phyloP scores from a whole-genome alignment of 2,797 vertebrate species.

The Lagocephalus sceleratus region DNA sequence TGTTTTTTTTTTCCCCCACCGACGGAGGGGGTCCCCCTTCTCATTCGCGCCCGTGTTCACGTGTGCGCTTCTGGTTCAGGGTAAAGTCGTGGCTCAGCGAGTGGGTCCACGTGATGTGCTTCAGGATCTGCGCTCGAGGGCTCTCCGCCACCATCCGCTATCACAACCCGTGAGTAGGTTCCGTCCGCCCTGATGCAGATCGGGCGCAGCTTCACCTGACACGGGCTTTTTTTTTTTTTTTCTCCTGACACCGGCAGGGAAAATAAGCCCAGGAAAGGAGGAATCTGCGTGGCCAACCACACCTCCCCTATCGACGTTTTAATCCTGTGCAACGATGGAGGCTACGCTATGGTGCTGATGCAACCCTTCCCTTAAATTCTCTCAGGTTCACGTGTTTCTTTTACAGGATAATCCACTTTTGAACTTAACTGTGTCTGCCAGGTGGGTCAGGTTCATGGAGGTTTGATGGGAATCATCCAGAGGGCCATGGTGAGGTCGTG shows the following conservation, averaged over 20 bases:
- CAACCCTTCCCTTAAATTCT: neutral
- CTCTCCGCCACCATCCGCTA: conserved; percentile 90
- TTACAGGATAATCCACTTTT: neutral
- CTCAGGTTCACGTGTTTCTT: neutral
- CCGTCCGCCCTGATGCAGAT: neutral
- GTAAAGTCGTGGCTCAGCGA: conserved; percentile 89
- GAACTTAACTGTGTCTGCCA: conserved; percentile 42
- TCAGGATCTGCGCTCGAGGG: conserved; percentile 91
- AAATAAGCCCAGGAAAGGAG: conserved; percentile 91
- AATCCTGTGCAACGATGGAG: conserved; percentile 93
- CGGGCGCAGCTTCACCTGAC: neutral
- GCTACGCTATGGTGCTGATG: conserved; percentile 90
- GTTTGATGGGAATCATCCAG: conserved; percentile 91
- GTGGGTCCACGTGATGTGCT: conserved; percentile 91
- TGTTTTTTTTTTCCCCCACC: accelerated
- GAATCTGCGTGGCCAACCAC: conserved; percentile 97
- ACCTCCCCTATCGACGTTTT: conserved; percentile 92
- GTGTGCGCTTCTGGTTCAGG: conserved; percentile 58
- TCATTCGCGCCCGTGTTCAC: neutral
- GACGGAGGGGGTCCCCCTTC: neutral
- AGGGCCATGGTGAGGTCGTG: conserved; percentile 91
- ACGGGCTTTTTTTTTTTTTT: neutral
- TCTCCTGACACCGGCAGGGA: conserved; percentile 73
- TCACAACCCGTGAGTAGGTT: conserved; percentile 85
- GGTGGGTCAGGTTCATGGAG: conserved; percentile 95